phyloP scores from a whole-genome alignment of 2,113 vertebrate genomes.

The Thunnus maccoyii region DNA sequence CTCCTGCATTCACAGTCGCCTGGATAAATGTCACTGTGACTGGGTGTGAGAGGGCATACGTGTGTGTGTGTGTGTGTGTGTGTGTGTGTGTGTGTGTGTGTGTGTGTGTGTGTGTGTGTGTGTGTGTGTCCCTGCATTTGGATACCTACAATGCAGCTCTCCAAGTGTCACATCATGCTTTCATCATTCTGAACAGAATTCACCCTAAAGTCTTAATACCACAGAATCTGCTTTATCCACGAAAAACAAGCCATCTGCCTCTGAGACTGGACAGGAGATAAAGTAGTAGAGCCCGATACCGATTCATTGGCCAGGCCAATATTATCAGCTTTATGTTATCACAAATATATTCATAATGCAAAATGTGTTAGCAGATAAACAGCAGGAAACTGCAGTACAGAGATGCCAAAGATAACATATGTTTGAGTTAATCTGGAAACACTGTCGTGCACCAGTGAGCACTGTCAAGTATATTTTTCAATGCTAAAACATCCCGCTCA shows the following conservation, averaged over 20 bases:
- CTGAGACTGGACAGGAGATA: constrained; percentile 57
- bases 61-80: constrained; percentile 2
- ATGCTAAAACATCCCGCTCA: not conserved
- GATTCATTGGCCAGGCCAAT: constrained; percentile 30
- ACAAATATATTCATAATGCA: not conserved
- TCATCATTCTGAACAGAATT: constrained; percentile 47
- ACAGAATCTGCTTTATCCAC: constrained; percentile 56
- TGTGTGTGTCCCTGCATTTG: constrained; percentile 10
- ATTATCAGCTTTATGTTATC: constrained; percentile 2
- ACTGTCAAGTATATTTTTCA: too few relatives aligned
- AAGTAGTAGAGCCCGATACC: constrained; percentile 9
- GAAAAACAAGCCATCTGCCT: constrained; percentile 53
- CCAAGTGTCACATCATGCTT: constrained; percentile 38
- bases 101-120: not conserved
- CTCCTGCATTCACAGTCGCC: constrained; percentile 26
- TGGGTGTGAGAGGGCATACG: constrained; percentile 3
- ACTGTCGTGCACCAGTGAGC: too few relatives aligned
- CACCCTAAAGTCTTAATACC: constrained; percentile 48
- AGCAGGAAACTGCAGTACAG: not conserved
- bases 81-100: not conserved
- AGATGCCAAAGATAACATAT: not conserved
- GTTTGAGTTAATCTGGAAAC: too few relatives aligned
- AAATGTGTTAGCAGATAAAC: not conserved
- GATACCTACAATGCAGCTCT: constrained; percentile 29
- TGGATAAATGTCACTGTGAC: constrained; percentile 17